Evolutionary conservation across 1,140 invertebrate species (phyloP).

Genomic region (Aleiodes sp.): DNA sequence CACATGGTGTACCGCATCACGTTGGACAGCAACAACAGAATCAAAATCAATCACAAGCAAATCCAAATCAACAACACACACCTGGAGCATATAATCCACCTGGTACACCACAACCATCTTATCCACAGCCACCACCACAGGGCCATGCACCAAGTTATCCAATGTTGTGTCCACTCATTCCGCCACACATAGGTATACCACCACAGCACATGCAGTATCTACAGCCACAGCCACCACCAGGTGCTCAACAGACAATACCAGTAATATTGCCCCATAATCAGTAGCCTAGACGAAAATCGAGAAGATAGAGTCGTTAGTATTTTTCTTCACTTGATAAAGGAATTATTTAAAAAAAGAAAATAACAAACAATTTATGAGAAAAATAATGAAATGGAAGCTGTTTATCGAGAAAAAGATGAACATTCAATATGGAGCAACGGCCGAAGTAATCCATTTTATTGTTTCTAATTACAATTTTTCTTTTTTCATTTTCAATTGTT

Average conservation of each 20-base stretch:
- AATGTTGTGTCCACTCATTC: conserved; percentile 70
- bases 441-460: not conserved
- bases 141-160: conserved; percentile 67
- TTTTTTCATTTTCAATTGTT: not conserved
- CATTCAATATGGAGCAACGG: not conserved
- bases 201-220: conserved; percentile 67
- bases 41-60: conserved; percentile 72
- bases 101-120: conserved; percentile 67
- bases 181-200: conserved; percentile 67
- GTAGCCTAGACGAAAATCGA: conserved; percentile 53
- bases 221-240: conserved; percentile 66
- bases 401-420: conserved; percentile 2
- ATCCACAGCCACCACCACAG: conserved; percentile 66
- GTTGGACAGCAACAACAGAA: conserved; percentile 68
- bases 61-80: conserved; percentile 70
- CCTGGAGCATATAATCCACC: conserved; percentile 70
- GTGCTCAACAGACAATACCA: conserved; percentile 66
- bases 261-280: conserved; percentile 66
- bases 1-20: conserved; percentile 65
- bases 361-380: conserved; percentile 14
- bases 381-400: not conserved
- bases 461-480: not conserved
- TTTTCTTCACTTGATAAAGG: conserved; percentile 27
- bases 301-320: conserved; percentile 49
- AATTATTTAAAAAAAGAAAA: not conserved